Evolutionary conservation across 2,113 vertebrate genomes (phyloP).

Genomic region (Tapirus terrestris): DNA sequence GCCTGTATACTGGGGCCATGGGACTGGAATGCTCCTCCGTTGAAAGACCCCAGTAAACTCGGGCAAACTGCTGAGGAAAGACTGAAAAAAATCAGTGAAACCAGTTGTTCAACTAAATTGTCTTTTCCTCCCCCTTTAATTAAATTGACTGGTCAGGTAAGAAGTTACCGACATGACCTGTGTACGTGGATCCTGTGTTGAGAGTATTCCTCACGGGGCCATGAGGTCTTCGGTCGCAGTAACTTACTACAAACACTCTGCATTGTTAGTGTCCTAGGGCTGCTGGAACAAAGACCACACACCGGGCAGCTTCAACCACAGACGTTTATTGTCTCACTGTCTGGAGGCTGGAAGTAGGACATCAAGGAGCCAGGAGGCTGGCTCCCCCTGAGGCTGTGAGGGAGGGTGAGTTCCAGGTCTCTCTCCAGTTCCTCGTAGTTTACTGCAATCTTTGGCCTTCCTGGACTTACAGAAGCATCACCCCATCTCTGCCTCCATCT

Average conservation of each 20-base stretch:
- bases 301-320: rapidly evolving
- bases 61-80: not conserved
- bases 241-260: rapidly evolving
- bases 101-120: not conserved
- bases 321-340: rapidly evolving
- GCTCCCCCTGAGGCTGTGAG: not conserved
- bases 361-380: rapidly evolving
- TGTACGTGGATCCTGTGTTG: rapidly evolving
- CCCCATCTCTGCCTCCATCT: not conserved
- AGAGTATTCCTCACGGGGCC: not conserved
- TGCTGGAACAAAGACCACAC: rapidly evolving
- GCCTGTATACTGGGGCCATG: not conserved
- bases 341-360: not conserved
- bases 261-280: not conserved
- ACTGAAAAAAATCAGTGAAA: not conserved
- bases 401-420: not conserved
- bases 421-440: not conserved
- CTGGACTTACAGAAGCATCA: too few species aligned
- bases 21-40: not conserved
- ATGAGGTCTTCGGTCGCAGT: rapidly evolving
- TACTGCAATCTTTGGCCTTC: rapidly evolving
- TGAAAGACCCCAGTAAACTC: not conserved
- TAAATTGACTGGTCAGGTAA: not conserved
- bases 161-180: not conserved
- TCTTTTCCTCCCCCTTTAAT: not conserved